These are phyloP conservation scores for Eclectus roratus DNA, from an alignment of 2,113 vertebrate genomes.

Conservation along the genomic window DNA sequence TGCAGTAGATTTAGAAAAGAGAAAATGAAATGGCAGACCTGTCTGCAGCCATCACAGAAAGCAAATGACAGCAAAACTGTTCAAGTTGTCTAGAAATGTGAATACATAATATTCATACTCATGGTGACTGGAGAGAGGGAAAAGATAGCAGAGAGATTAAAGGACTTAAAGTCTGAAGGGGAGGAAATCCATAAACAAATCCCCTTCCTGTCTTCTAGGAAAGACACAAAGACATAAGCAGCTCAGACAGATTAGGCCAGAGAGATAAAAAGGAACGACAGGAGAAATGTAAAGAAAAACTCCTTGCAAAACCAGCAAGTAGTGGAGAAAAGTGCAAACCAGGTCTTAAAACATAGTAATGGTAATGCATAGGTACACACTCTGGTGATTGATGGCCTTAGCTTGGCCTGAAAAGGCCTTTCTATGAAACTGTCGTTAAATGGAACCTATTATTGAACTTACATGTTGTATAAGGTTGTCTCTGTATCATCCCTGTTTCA, in stretches of 20 bases:
- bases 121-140: not conserved
- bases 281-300: not conserved
- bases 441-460: not conserved
- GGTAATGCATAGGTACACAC: not conserved
- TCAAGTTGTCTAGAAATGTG: not conserved
- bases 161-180: not conserved
- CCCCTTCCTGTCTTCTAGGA: not conserved
- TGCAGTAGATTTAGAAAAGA: not conserved
- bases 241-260: conserved; percentile 25
- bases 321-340: not conserved
- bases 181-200: not conserved
- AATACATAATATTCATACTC: not conserved
- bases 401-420: not conserved
- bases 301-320: not conserved
- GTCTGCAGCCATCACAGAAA: not conserved
- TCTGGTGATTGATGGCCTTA: not conserved
- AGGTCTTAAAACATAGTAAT: not conserved
- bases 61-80: not conserved
- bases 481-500: not conserved
- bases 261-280: not conserved
- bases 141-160: not conserved
- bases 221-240: not conserved
- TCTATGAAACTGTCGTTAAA: not conserved
- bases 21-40: not conserved
- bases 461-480: not conserved